Percentiles rank a stretch among this genome's conserved stretches.
Evolutionary conservation across 2,113 vertebrate species (phyloP).

Genomic region (Cnemophilus loriae): DNA sequence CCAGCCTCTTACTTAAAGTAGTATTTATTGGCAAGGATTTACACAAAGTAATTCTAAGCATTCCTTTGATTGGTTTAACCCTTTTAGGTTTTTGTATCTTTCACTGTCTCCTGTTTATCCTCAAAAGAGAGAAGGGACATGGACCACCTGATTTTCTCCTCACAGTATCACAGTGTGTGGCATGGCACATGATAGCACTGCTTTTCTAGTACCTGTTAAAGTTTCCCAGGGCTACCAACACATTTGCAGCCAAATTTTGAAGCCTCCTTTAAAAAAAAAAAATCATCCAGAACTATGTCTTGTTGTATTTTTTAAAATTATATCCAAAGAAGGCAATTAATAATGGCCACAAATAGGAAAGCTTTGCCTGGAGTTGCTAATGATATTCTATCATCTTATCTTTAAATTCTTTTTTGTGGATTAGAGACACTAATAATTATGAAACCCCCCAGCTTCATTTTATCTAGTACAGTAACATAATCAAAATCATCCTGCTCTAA

Average conservation of each 20-base stretch:
- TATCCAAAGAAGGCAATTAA: not conserved
- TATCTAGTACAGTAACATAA: constrained; percentile 62
- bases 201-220: not conserved
- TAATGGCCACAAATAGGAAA: constrained; percentile 11
- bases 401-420: constrained; percentile 58
- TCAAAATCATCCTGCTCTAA: constrained; percentile 62
- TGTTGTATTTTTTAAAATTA: not conserved
- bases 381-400: constrained; percentile 62
- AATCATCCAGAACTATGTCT: not conserved
- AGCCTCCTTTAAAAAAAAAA: not conserved
- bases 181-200: not conserved
- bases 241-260: not conserved
- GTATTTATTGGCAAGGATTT: not conserved
- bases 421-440: constrained; percentile 65
- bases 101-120: not conserved
- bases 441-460: constrained; percentile 49
- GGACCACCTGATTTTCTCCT: not conserved
- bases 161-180: fast-evolving
- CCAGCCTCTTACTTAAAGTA: not conserved
- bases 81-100: not conserved
- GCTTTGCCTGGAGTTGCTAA: constrained; percentile 27
- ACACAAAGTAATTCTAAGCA: not conserved
- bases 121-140: not conserved
- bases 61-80: not conserved
- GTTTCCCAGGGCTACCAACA: not conserved